phyloP scores from a whole-genome alignment of 2,113 vertebrate genomes.

The Regulus satrapa region DNA sequence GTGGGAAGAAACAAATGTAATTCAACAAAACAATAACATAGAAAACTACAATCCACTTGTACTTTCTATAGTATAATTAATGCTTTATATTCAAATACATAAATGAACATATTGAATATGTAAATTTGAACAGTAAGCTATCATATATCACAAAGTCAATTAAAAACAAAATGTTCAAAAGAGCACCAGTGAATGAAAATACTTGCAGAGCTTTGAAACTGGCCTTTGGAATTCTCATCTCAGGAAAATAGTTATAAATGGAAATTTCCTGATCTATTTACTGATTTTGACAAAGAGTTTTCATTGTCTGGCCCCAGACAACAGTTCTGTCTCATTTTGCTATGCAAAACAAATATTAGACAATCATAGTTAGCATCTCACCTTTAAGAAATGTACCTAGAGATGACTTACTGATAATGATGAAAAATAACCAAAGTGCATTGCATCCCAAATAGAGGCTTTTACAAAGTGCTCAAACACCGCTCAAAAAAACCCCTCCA shows the following conservation, averaged over 20 bases:
- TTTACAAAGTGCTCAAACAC: not conserved
- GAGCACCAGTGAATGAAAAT: not conserved
- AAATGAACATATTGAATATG: not conserved
- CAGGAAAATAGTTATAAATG: not conserved
- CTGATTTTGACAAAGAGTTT: not conserved
- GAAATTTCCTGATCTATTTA: not conserved
- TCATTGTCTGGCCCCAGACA: not conserved
- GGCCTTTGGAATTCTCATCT: not conserved
- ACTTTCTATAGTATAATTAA: not conserved
- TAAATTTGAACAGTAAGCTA: not conserved
- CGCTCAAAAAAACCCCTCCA: not conserved
- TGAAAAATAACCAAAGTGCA: not conserved
- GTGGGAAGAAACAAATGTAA: not conserved
- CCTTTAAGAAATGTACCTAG: not conserved
- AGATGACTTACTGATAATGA: not conserved
- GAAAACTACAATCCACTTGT: not conserved
- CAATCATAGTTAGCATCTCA: not conserved
- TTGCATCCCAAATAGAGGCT: not conserved
- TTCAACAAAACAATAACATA: not conserved
- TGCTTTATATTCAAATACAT: not conserved
- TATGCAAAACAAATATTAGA: not conserved
- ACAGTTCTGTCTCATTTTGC: not conserved
- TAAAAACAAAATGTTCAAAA: not conserved
- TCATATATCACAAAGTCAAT: not conserved
- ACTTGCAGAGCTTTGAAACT: not conserved